Percentiles rank a stretch among this genome's conserved stretches.
phyloP scores from a whole-genome alignment of 2,797 vertebrate species.

The Molossus alvarezi region DNA sequence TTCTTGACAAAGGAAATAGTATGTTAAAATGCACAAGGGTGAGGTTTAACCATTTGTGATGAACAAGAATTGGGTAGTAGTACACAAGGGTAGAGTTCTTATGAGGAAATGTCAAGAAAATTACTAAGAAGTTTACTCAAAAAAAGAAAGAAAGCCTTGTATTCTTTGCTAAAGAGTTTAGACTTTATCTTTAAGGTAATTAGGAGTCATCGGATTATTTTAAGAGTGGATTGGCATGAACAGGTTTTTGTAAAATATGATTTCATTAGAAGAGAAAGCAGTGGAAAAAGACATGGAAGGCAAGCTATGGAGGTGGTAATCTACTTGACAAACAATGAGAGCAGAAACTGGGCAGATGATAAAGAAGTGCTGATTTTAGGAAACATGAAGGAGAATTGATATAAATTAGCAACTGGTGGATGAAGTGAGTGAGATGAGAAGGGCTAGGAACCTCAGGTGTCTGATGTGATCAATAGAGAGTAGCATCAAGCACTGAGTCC shows the following conservation, averaged over 20 bases:
- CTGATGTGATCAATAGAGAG: background rate
- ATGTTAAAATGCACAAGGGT: background rate
- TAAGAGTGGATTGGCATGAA: background rate
- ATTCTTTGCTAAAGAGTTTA: background rate
- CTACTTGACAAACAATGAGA: slow-evolving; percentile 41
- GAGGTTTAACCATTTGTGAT: background rate
- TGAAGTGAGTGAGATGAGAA: background rate
- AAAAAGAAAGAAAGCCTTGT: background rate
- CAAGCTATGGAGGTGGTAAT: background rate
- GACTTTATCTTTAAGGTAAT: background rate
- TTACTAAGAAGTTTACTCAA: background rate
- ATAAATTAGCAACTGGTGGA: background rate
- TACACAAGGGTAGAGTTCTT: background rate
- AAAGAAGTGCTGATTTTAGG: background rate
- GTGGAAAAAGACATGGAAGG: background rate
- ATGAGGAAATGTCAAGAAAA: background rate
- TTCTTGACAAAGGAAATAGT: background rate
- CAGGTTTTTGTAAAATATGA: background rate
- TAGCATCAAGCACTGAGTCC: background rate
- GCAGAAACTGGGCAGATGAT: background rate
- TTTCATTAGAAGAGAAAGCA: background rate
- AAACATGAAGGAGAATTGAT: slow-evolving; percentile 2
- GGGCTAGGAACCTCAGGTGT: background rate
- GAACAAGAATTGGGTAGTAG: background rate
- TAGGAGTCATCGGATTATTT: background rate